Conservation (phyloP, 2,888 invertebrate genomes). For the Chrysodeixis includens region DNA sequence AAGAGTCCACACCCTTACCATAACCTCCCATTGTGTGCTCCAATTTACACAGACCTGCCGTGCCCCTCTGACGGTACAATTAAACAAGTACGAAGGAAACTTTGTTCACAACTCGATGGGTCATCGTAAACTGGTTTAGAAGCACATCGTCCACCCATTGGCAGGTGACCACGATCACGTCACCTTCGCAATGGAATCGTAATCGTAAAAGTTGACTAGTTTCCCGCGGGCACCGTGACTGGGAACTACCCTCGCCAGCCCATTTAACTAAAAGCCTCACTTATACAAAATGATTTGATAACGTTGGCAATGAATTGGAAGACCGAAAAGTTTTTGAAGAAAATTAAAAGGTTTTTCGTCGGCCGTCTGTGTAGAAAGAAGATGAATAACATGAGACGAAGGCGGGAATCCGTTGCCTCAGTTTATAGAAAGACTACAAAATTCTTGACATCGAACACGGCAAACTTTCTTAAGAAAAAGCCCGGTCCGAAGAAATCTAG, state of each 20-base stretch:
- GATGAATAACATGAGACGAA: constrained; percentile 69
- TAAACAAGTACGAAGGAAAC: constrained; percentile 38
- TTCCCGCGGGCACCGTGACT: constrained; percentile 66
- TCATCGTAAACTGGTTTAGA: constrained; percentile 67
- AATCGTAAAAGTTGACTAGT: constrained; percentile 80
- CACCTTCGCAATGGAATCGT: constrained; percentile 79
- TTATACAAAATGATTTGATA: constrained; percentile 58
- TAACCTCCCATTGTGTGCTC: constrained; percentile 69
- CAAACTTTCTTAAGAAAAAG: constrained; percentile 77
- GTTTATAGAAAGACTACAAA: constrained; percentile 84
- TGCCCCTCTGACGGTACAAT: constrained; percentile 46
- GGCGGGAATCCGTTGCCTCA: constrained; percentile 82
- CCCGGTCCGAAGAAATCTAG: constrained; percentile 74
- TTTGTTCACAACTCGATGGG: constrained; percentile 41
- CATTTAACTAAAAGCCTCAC: constrained; percentile 54
- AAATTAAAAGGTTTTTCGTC: constrained; percentile 61
- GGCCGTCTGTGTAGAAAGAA: constrained; percentile 57
- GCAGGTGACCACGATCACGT: constrained; percentile 80
- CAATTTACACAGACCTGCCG: constrained; percentile 64
- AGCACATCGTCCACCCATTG: constrained; percentile 72
- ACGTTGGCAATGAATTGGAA: constrained; percentile 52
- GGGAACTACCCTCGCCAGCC: constrained; percentile 66
- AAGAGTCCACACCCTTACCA: constrained; percentile 81
- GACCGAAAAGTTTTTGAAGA: constrained; percentile 52
- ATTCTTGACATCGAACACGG: constrained; percentile 78